Conservation (phyloP, 2,888 invertebrate genomes). For the Meliscaeva auricollis region DNA sequence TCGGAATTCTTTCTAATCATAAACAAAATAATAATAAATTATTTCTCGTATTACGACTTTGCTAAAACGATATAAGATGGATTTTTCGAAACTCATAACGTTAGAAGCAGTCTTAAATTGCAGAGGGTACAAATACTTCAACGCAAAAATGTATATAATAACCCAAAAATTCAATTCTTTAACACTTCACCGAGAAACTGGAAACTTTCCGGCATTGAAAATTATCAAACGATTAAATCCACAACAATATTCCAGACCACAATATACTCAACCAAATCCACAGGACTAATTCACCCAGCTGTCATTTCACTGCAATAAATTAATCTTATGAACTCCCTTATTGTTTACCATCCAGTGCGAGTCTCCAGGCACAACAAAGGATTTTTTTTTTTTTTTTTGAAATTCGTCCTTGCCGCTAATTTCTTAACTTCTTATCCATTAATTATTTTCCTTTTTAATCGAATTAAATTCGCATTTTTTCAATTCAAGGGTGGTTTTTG, state of each 20-base stretch:
- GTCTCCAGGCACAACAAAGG: constrained; percentile 45
- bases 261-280: constrained; percentile 15
- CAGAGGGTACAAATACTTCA: too few species aligned
- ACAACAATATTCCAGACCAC: constrained; percentile 19
- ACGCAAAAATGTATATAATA: too few species aligned
- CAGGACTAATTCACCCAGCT: constrained; percentile 17
- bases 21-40: too few species aligned
- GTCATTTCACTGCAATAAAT: constrained; percentile 48
- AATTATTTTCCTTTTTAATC: constrained; percentile 72
- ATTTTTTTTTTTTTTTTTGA: background rate
- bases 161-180: too few species aligned
- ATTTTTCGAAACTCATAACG: too few species aligned
- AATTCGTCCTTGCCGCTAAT: constrained; percentile 62
- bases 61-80: too few species aligned
- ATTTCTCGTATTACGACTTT: too few species aligned
- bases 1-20: too few species aligned
- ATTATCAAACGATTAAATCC: constrained; percentile 5
- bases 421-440: constrained; percentile 73
- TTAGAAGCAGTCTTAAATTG: too few species aligned
- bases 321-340: constrained; percentile 64
- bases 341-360: constrained; percentile 4
- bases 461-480: constrained; percentile 75
- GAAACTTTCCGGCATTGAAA: background rate
- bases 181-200: too few species aligned
- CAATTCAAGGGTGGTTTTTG: constrained; percentile 48